These are phyloP conservation scores for Nannoperca australis DNA, from an alignment of 2,797 vertebrate species.

Conservation along the genomic window DNA sequence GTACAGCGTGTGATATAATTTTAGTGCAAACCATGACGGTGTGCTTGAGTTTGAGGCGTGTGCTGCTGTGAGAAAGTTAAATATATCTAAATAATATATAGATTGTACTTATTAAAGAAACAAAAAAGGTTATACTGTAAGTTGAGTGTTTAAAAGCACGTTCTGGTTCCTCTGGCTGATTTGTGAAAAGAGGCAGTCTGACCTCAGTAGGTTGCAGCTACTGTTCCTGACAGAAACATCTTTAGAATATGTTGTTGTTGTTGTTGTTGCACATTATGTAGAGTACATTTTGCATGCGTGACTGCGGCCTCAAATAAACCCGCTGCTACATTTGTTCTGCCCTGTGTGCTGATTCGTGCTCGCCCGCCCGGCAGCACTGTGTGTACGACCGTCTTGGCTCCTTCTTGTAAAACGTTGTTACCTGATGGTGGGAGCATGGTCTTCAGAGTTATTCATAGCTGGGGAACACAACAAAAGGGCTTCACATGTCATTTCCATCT, in stretches of 20 bases:
- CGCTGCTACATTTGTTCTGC: slow-evolving; percentile 48
- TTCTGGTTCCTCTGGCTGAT: slow-evolving; percentile 59
- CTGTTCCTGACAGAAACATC: slow-evolving; percentile 5
- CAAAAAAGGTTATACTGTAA: slow-evolving; percentile 47
- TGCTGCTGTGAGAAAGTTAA: slow-evolving; percentile 44
- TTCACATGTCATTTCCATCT: slow-evolving; percentile 52
- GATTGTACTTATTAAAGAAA: slow-evolving; percentile 71
- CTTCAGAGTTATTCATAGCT: slow-evolving; percentile 37
- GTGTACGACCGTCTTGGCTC: slow-evolving; percentile 25
- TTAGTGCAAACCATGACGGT: slow-evolving; percentile 57
- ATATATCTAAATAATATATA: slow-evolving; percentile 71
- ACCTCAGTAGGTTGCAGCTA: slow-evolving; percentile 9
- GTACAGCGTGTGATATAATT: slow-evolving; percentile 68
- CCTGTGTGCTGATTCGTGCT: slow-evolving; percentile 23
- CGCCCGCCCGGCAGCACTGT: slow-evolving; percentile 19
- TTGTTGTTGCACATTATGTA: slow-evolving; percentile 46
- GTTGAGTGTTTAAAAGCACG: slow-evolving; percentile 79
- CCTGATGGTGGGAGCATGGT: slow-evolving; percentile 20
- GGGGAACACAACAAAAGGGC: slow-evolving; percentile 61
- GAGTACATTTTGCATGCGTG: slow-evolving; percentile 60
- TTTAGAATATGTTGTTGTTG: slow-evolving; percentile 10
- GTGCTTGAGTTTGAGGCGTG: slow-evolving; percentile 47
- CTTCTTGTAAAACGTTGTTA: slow-evolving; percentile 27
- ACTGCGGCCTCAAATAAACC: slow-evolving; percentile 48
- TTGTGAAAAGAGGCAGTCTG: slow-evolving; percentile 24